phyloP scores from a whole-genome alignment of 2,797 vertebrate genomes.

The Coregonus ussuriensis region DNA sequence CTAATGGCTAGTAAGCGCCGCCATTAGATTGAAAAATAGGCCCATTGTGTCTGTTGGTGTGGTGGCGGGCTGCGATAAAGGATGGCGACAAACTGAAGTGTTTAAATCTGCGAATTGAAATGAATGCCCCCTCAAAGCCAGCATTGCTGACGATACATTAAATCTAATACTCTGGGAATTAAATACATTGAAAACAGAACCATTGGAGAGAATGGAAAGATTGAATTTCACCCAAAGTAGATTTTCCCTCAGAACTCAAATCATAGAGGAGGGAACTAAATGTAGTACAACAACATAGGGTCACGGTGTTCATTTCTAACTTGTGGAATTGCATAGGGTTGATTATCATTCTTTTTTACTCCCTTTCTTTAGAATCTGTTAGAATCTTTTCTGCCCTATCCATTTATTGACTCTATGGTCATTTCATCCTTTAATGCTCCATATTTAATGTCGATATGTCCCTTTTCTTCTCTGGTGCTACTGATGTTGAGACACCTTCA shows the following conservation, averaged over 20 bases:
- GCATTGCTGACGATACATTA: constrained; percentile 91
- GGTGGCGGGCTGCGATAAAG: constrained; percentile 83
- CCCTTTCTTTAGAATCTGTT: constrained; percentile 23
- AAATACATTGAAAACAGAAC: no score
- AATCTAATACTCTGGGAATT: constrained; percentile 82
- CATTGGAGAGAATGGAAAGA: constrained; percentile 59
- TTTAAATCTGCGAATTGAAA: constrained; percentile 97
- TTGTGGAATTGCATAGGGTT: not conserved
- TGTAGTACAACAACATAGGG: constrained; percentile 49
- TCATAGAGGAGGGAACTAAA: constrained; percentile 56
- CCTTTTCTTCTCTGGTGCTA: constrained; percentile 24
- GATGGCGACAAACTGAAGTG: constrained; percentile 92
- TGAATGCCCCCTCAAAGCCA: constrained; percentile 92
- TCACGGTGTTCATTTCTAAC: constrained; percentile 24
- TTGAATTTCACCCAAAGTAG: constrained; percentile 35
- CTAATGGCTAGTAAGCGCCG: constrained; percentile 74
- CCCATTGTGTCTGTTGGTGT: constrained; percentile 76
- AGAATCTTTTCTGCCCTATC: constrained; percentile 19
- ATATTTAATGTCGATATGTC: constrained; percentile 29
- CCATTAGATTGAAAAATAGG: constrained; percentile 84
- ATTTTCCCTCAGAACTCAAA: not conserved
- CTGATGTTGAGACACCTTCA: constrained; percentile 65
- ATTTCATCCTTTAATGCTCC: constrained; percentile 13
- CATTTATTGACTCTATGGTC: constrained; percentile 1
- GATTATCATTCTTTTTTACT: not conserved